Base-by-base conservation (phyloP, 1,140 invertebrate genomes). In the Leptinotarsa undecemlineata region DNA sequence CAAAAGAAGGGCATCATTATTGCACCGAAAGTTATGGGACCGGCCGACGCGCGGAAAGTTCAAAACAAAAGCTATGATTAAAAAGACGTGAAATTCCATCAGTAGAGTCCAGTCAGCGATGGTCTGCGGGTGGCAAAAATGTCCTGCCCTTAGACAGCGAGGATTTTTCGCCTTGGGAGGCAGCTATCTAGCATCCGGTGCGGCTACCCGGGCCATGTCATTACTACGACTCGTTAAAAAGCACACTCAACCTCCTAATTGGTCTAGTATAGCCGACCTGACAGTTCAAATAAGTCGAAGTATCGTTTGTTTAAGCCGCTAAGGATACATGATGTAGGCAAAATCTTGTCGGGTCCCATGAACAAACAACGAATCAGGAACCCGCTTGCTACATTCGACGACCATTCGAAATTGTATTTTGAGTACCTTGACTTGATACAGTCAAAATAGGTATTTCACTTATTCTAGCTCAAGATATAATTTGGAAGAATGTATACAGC, bases 181-280 rank as follows among this genome's bases (percentile, higher is more conserved):
- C 71, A 72, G 42, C 23, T 42, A 62, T 72, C 67, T 66, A 72
- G 76, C 74, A 79, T 79, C 78, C 78, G 78, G 76, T 77, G 78
- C 76, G 78, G 78, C 76, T 21, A 21, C 19, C 75, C 70, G 74
- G 72, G 70, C 78, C 71, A 74, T 79, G 78, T 79, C 76, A 79
- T 79, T 79, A 79, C 74, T 77, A 47, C 76, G 68, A 79, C 78
- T 79, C 78, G 78, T 79, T 79, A 79, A 79, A 79, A 77, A 79
- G 78, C 76, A 75, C 78, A 79, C 76, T 77, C 78, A 73, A 77
- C 76, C 74, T 76, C 76, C 78, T 77, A 79, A 79, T 79, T 79
- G 78, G 76, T 79, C 76, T 76, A 76, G 70, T 78, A 77, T 67
- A 77, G 68, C 75, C 76, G 71, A 60, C 72, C 76, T 76, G 78